Percentiles rank a stretch among this genome's conserved stretches.
Evolutionary conservation across 2,888 invertebrate species (phyloP).

Genomic region (Drosophila tripunctata): DNA sequence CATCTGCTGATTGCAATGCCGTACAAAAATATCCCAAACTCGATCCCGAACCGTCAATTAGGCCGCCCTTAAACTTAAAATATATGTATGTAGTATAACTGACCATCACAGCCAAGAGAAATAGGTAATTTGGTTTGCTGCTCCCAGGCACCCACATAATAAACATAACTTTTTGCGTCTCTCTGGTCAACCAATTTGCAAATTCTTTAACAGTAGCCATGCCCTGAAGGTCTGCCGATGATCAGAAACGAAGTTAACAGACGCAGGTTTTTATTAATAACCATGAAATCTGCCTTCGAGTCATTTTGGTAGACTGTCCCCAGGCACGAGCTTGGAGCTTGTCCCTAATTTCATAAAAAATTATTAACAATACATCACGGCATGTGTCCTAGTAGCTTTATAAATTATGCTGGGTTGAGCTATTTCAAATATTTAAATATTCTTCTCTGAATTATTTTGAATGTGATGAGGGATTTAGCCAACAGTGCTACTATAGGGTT

Average conservation of each 20-base stretch:
- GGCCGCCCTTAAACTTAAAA: conserved; percentile 79
- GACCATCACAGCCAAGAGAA: conserved; percentile 13
- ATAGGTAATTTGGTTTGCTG: conserved; percentile 47
- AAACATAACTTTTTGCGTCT: conserved; percentile 47
- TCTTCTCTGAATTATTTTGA: no score
- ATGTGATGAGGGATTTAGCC: no score
- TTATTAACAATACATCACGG: not conserved
- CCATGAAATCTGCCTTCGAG: conserved; percentile 81
- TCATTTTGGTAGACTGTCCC: conserved; percentile 59
- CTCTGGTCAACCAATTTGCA: conserved; percentile 43
- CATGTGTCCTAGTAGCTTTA: not conserved
- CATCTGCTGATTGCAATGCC: conserved; percentile 76
- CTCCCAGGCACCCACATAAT: conserved; percentile 70
- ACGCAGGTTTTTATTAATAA: conserved; percentile 62
- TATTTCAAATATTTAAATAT: no score
- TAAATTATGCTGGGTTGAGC: no score
- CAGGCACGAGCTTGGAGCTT: conserved; percentile 49
- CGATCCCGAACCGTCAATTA: conserved; percentile 72
- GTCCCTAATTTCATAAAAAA: conserved; percentile 20
- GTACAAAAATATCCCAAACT: conserved; percentile 25
- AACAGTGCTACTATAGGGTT: no score
- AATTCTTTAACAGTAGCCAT: conserved; percentile 53
- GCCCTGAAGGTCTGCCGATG: not conserved
- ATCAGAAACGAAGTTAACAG: conserved; percentile 29
- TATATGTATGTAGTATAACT: conserved; percentile 21